Evolutionary conservation across 2,888 invertebrate genomes (phyloP).

Genomic region (Hemaris fuciformis): DNA sequence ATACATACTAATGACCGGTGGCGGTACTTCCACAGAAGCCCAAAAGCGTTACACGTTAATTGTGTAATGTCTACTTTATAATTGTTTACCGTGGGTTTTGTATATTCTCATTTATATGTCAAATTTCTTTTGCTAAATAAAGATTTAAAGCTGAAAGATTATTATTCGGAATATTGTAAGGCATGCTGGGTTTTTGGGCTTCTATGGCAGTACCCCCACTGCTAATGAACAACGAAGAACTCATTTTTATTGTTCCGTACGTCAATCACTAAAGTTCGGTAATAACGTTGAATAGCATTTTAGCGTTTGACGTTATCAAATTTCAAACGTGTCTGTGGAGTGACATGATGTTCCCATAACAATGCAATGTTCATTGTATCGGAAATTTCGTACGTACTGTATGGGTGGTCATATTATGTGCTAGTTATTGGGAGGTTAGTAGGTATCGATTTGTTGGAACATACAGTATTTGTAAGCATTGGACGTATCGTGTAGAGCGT

Average conservation of each 20-base stretch:
- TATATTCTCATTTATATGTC: too few species aligned
- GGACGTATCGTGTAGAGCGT: slow-evolving; percentile 48
- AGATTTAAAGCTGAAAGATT: too few species aligned
- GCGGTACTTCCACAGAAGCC: too few species aligned
- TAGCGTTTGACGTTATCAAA: slow-evolving; percentile 21
- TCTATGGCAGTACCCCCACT: too few species aligned
- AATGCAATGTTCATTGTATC: slow-evolving; percentile 3
- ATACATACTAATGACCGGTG: neutral
- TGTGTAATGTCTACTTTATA: too few species aligned
- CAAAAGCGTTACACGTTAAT: too few species aligned
- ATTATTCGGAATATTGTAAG: too few species aligned
- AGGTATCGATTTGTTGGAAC: slow-evolving; percentile 56
- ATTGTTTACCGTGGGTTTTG: too few species aligned
- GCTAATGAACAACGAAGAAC: neutral
- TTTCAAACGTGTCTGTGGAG: slow-evolving; percentile 25
- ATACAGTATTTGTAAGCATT: slow-evolving; percentile 58
- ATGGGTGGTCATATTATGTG: neutral
- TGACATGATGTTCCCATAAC: slow-evolving; percentile 11
- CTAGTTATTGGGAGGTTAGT: slow-evolving; percentile 28
- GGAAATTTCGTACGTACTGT: slow-evolving; percentile 9
- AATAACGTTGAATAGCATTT: neutral
- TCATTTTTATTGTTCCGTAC: neutral
- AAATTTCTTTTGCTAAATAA: too few species aligned
- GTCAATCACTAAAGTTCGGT: neutral
- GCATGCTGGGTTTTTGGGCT: too few species aligned